Percentiles rank a stretch among this genome's conserved stretches.
phyloP scores from a whole-genome alignment of 2,797 vertebrate species.

The Pseudochromis fuscus region DNA sequence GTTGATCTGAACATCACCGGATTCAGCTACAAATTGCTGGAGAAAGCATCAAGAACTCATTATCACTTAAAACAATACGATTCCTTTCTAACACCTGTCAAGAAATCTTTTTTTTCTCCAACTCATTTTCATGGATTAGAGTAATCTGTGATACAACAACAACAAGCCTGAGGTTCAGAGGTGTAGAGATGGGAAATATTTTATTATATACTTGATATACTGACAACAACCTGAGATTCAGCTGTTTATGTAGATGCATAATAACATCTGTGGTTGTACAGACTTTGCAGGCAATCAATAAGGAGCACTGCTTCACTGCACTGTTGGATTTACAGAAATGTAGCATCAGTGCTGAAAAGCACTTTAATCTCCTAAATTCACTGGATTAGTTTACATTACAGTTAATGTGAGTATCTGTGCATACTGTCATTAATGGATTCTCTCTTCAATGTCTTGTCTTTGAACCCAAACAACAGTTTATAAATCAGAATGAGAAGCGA shows the following conservation, averaged over 20 bases:
- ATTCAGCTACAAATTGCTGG: not conserved
- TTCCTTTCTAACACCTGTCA: not conserved
- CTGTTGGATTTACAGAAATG: conserved; percentile 10
- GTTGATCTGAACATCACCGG: not conserved
- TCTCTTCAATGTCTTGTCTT: not conserved
- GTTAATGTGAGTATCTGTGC: not conserved
- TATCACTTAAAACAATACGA: not conserved
- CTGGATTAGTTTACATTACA: conserved; percentile 2
- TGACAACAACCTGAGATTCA: conserved; percentile 13
- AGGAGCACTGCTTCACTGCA: not conserved
- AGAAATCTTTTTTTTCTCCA: not conserved
- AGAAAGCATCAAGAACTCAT: not conserved
- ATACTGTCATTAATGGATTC: conserved; percentile 6
- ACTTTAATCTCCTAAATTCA: not conserved
- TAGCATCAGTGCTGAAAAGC: not conserved
- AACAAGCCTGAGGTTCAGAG: conserved; percentile 17
- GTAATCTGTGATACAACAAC: conserved; percentile 5
- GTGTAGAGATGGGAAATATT: not conserved
- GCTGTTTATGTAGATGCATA: not conserved
- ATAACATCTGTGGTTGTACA: conserved; percentile 25
- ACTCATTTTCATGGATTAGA: not conserved
- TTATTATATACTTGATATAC: not conserved
- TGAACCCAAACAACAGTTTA: not conserved
- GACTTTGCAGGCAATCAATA: conserved; percentile 16
- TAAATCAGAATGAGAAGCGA: not conserved